Conservation (phyloP, 2,888 invertebrate genomes). For the Hydropsyche betteni region DNA sequence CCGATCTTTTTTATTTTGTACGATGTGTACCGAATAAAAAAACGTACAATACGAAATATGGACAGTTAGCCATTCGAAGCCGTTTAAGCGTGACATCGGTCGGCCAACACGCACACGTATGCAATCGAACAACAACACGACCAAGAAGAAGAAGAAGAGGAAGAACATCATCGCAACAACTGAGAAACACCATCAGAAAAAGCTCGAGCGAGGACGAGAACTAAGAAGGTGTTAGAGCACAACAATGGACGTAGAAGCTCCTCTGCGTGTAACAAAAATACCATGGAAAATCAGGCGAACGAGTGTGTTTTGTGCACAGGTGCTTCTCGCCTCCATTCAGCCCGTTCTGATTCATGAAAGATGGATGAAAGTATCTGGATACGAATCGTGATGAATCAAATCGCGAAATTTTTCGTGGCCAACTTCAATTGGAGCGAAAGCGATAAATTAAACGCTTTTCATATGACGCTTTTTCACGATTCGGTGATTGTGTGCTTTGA, state of each 20-base stretch:
- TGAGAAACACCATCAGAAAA: background rate
- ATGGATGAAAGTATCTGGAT: too few species aligned
- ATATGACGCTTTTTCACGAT: too few species aligned
- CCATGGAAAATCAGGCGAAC: slow-evolving; percentile 40
- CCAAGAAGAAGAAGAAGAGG: background rate
- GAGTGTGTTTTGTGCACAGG: slow-evolving; percentile 40
- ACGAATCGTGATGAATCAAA: too few species aligned
- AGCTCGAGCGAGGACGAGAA: slow-evolving; percentile 6
- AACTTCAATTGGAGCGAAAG: too few species aligned
- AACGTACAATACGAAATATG: slow-evolving; percentile 31
- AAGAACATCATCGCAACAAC: background rate
- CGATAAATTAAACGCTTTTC: too few species aligned
- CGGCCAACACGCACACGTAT: slow-evolving; percentile 35
- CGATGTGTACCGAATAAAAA: slow-evolving; percentile 19
- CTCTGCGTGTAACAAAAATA: slow-evolving; percentile 38
- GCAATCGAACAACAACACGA: background rate
- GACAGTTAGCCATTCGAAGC: slow-evolving; percentile 31
- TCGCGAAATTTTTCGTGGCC: too few species aligned
- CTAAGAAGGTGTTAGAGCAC: slow-evolving; percentile 20
- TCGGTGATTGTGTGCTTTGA: too few species aligned
- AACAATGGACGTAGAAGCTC: slow-evolving; percentile 20
- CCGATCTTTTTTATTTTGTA: slow-evolving; percentile 5
- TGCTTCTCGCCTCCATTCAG: too few species aligned
- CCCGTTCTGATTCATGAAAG: slow-evolving; percentile 23
- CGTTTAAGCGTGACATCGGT: slow-evolving; percentile 37